Conservation (phyloP, 2,888 invertebrate genomes). For the Carpatolechia fugitivella region DNA sequence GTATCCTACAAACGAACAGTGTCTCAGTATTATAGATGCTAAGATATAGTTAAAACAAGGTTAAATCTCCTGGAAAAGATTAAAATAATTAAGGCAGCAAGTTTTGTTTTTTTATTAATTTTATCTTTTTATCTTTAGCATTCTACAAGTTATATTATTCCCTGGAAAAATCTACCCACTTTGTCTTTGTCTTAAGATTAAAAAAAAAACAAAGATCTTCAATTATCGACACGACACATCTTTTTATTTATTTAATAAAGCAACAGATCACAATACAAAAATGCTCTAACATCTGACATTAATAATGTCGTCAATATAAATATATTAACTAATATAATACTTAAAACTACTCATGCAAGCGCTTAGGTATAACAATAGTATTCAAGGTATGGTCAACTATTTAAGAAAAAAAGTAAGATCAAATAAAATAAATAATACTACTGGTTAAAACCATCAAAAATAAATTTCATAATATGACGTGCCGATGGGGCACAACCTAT, state of each 20-base stretch:
- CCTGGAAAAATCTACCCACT: too few species aligned
- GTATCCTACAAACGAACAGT: conserved; percentile 1
- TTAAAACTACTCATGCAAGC: background rate
- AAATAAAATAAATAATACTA: too few species aligned
- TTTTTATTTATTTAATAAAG: conserved; percentile 1
- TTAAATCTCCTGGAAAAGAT: background rate
- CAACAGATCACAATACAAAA: conserved; percentile 10
- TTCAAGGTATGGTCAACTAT: too few species aligned
- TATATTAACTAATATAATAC: background rate
- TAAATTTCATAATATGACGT: too few species aligned
- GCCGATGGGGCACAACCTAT: too few species aligned
- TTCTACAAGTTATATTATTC: too few species aligned
- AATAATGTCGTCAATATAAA: conserved; percentile 1
- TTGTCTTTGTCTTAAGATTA: background rate
- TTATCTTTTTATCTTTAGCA: too few species aligned
- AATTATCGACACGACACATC: conserved; percentile 6
- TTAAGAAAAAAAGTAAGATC: too few species aligned
- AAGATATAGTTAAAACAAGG: background rate
- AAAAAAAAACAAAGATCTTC: background rate
- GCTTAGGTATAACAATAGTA: background rate
- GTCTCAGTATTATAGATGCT: conserved; percentile 17
- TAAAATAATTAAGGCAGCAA: too few species aligned
- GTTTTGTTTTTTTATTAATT: too few species aligned
- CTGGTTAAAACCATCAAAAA: too few species aligned
- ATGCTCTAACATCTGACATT: background rate